phyloP scores from a whole-genome alignment of 2,797 vertebrate genomes.

The Pseudopleuronectes americanus region DNA sequence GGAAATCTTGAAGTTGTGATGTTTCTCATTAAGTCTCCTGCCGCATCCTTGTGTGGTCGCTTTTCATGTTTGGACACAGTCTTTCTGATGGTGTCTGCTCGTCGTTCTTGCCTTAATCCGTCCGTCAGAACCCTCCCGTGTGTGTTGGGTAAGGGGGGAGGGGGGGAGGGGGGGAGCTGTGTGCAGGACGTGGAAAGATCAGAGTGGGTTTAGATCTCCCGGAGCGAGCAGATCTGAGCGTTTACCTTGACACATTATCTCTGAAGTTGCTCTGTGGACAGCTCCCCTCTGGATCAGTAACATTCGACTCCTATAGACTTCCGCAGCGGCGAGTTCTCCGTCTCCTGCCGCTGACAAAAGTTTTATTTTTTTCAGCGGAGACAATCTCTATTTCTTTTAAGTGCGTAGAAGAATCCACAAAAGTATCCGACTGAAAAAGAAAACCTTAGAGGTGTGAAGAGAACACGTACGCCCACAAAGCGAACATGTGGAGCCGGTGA shows the following conservation, averaged over 20 bases:
- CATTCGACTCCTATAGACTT: conserved; percentile 46
- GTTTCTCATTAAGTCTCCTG: conserved; percentile 26
- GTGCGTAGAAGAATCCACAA: conserved; percentile 4
- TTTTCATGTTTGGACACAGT: conserved; percentile 21
- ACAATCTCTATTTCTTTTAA: conserved; percentile 6
- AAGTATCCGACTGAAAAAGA: conserved; percentile 24
- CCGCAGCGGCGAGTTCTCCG: conserved; percentile 21
- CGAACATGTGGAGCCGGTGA: background rate
- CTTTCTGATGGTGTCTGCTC: conserved; percentile 9
- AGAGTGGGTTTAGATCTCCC: conserved; percentile 54
- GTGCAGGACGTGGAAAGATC: conserved; percentile 39
- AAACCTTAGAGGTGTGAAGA: conserved; percentile 30
- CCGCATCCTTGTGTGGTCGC: background rate
- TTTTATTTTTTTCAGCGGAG: conserved; percentile 26
- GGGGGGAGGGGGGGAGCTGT: background rate
- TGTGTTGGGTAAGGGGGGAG: background rate
- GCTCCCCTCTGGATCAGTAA: conserved; percentile 40
- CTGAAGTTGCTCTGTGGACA: conserved; percentile 41
- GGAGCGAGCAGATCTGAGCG: conserved; percentile 41
- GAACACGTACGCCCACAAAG: conserved; percentile 29
- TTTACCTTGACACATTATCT: conserved; percentile 55
- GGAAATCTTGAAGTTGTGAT: conserved; percentile 24
- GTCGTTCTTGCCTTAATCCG: conserved; percentile 3
- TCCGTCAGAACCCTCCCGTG: conserved; percentile 8
- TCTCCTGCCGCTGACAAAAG: conserved; percentile 30